Percentiles rank a stretch among this genome's conserved stretches.
Evolutionary conservation across 1,140 invertebrate species (phyloP).

Genomic region (Zophobas atratus): DNA sequence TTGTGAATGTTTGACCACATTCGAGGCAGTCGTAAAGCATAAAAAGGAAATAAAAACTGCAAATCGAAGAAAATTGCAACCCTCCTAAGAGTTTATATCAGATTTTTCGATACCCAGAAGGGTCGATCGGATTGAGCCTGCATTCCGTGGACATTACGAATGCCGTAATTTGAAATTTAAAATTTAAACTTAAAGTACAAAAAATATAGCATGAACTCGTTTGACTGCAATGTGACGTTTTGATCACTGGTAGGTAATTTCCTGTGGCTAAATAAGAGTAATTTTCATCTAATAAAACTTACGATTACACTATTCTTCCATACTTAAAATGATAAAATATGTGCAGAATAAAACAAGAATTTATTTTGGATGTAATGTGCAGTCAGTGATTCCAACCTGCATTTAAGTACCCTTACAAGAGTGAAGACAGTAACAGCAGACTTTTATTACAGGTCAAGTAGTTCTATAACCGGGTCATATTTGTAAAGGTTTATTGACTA

Average conservation of each 20-base stretch:
- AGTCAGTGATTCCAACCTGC: conserved; percentile 31
- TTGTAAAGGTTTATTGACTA: background rate
- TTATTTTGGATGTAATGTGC: conserved; percentile 18
- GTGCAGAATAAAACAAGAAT: background rate
- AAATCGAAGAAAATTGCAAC: conserved; percentile 27
- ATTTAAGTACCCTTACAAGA: background rate
- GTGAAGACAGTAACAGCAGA: too few species aligned
- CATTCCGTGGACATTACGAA: background rate
- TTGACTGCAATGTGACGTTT: too few species aligned
- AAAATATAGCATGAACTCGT: too few species aligned
- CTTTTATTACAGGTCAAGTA: conserved; percentile 31
- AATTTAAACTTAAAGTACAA: too few species aligned
- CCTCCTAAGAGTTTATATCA: background rate
- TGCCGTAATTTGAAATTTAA: too few species aligned
- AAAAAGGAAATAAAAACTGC: conserved; percentile 27
- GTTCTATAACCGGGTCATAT: background rate
- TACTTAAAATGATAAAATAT: conserved; percentile 12
- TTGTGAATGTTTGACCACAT: conserved; percentile 15
- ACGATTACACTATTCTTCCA: too few species aligned
- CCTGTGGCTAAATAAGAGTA: too few species aligned
- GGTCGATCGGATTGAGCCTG: conserved; percentile 1
- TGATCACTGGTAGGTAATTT: too few species aligned
- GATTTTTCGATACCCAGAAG: conserved; percentile 8
- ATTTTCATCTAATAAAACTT: too few species aligned
- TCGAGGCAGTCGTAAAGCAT: conserved; percentile 3